phyloP scores from a whole-genome alignment of 2,888 invertebrate species.

The Schizaphis graminum region DNA sequence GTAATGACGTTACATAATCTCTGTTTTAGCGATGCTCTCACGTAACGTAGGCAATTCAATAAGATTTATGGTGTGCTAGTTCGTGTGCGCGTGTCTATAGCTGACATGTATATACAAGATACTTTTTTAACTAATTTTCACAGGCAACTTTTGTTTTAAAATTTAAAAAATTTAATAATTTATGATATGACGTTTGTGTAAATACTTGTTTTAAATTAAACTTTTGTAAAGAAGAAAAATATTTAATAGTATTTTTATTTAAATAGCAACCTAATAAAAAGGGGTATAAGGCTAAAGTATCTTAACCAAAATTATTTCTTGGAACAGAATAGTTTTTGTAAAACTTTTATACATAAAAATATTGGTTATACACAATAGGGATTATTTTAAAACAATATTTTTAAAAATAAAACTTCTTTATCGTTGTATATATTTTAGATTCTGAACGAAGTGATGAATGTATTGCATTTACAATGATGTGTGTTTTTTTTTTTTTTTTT shows the following conservation, averaged over 20 bases:
- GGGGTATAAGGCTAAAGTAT: not conserved
- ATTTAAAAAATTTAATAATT: not conserved
- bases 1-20: constrained; percentile 62
- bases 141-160: not conserved
- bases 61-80: constrained; percentile 40
- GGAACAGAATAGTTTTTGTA: not conserved
- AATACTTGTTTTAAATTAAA: not conserved
- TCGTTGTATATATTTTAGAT: too few relatives aligned
- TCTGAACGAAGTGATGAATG: too few relatives aligned
- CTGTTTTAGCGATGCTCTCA: constrained; percentile 44
- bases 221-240: not conserved
- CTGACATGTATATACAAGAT: not conserved
- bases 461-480: too few relatives aligned
- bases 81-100: not conserved
- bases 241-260: not conserved
- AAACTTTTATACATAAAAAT: not conserved
- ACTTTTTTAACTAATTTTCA: not conserved
- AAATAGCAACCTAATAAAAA: not conserved
- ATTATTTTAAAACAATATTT: not conserved
- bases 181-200: not conserved
- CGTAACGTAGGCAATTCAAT: constrained; percentile 42
- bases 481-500: too few relatives aligned
- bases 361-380: not conserved
- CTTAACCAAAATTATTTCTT: not conserved
- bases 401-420: not conserved